Evolutionary conservation across 2,797 vertebrate species (phyloP), one percentile per base, ranked within the genome.

Genomic region (Anguilla marmorata): DNA sequence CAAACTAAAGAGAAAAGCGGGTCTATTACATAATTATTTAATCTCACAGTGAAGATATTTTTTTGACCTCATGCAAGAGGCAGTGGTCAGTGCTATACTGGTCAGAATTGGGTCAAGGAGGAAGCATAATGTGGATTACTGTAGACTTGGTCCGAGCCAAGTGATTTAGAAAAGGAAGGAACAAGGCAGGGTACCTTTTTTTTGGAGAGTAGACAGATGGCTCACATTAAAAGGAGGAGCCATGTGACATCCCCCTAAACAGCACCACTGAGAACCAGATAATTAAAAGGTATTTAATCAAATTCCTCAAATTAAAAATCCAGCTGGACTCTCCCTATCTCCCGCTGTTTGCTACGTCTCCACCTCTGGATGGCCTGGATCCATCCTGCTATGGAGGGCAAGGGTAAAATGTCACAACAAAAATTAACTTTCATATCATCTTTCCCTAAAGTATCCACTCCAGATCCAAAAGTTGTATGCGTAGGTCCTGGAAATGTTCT

Each of bases 211-310:
- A 90, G 87, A 93, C 93, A 94, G 94, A 94, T 94, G 94, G 94
- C 89, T 89, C 89, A 90, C 91, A 92, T 93, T 92, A 91, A 90
- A 92, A 89, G 86, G 56, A 90, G 88, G 91, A 90, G 86, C 89
- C 91, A 92, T 91, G 90, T 91, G 90, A 92, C 90, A 90, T 91
- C 89, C 89, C 90, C 90, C 85, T 50, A 86, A 92, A 92, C 91
- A 91, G 89, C 89, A 90, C 89, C 63, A 87, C 90, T 89, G 92
- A 91, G 89, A 91, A 86, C 48, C n/a, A 90, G 86, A 90, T 92
- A 91, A 93, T 93, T 94, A 93, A 92, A 92, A 91, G 88, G 89
- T 89, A 92, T 93, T 91, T 91, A 91, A 93, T 93, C 89, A 89
- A 89, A 90, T 90, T 93, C 88, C 48, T 89, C 88, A 92, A 91